Conservation (phyloP, 2,888 invertebrate species). For the Gortyna flavago region DNA sequence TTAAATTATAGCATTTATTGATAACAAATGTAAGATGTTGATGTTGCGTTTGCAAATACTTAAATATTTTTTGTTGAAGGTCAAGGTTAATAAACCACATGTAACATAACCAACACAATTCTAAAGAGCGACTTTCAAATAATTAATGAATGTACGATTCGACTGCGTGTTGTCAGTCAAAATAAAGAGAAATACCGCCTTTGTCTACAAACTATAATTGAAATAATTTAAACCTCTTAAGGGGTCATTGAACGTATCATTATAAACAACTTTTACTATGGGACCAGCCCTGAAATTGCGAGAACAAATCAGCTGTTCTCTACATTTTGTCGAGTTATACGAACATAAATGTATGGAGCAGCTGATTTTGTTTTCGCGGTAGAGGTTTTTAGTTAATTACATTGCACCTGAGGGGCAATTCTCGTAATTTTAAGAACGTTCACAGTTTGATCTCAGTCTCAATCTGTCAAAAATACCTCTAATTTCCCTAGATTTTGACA, state of each 20-base stretch:
- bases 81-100: slow-evolving; percentile 14
- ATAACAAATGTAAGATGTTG: not conserved
- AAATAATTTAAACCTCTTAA: not conserved
- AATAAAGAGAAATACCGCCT: not conserved
- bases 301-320: not conserved
- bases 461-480: too few species aligned
- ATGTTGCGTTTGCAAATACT: not conserved
- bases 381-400: not conserved
- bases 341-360: not conserved
- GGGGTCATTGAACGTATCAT: not conserved
- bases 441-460: too few species aligned
- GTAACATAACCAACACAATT: not conserved
- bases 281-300: not conserved
- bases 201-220: not conserved
- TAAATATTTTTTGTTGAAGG: slow-evolving; percentile 11
- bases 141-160: not conserved
- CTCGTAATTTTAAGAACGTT: too few species aligned
- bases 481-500: too few species aligned
- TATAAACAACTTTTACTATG: not conserved
- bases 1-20: not conserved
- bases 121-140: not conserved
- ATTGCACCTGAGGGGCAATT: too few species aligned
- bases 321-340: not conserved
- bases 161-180: not conserved
- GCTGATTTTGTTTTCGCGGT: not conserved